Evolutionary conservation across 2,888 invertebrate species (phyloP).

Genomic region (Thyatira batis): DNA sequence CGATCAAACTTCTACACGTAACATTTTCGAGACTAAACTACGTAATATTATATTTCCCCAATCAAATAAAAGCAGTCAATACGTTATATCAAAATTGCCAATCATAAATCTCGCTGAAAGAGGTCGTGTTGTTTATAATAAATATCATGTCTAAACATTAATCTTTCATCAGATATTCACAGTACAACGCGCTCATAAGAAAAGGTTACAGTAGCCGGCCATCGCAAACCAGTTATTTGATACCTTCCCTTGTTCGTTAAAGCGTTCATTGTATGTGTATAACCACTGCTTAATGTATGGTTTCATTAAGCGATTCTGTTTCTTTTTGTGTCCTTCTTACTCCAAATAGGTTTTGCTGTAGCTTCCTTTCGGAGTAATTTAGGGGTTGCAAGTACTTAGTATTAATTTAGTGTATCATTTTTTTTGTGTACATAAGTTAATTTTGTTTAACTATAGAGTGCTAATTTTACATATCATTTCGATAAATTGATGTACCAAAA

Average conservation of each 20-base stretch:
- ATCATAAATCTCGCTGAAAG: not conserved
- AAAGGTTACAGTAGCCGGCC: constrained; percentile 30
- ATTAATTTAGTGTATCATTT: too few relatives aligned
- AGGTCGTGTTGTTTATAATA: not conserved
- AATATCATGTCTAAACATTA: not conserved
- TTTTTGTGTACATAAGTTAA: too few relatives aligned
- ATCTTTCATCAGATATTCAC: constrained; percentile 9
- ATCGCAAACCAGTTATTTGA: constrained; percentile 24
- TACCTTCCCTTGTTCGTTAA: constrained; percentile 27
- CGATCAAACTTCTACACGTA: not conserved
- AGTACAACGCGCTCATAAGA: constrained; percentile 27
- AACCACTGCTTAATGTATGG: not conserved
- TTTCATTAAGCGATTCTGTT: not conserved
- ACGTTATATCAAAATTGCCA: not conserved
- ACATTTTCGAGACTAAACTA: not conserved
- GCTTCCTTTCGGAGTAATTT: too few relatives aligned
- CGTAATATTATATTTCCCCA: not conserved
- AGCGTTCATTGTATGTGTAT: constrained; percentile 19
- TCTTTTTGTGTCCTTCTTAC: too few relatives aligned
- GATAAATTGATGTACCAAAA: too few relatives aligned
- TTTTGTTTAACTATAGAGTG: too few relatives aligned
- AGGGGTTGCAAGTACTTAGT: too few relatives aligned
- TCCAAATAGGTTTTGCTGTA: too few relatives aligned
- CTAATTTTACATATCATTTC: too few relatives aligned
- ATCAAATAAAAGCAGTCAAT: not conserved